These are phyloP conservation scores for Fulmarus glacialis DNA, from an alignment of 2,113 vertebrate genomes.

Conservation along the genomic window DNA sequence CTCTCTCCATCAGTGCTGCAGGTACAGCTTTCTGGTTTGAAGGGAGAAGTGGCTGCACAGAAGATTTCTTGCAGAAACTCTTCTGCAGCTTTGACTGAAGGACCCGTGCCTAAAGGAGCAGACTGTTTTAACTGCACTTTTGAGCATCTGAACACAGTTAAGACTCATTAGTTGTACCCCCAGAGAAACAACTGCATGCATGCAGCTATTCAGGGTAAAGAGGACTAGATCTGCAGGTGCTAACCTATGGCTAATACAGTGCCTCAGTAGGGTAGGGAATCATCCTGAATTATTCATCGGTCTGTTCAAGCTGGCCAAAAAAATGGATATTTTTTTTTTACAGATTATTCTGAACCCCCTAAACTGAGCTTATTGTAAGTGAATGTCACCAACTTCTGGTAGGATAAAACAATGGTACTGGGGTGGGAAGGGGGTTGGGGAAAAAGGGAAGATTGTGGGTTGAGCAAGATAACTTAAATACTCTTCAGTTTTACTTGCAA, in stretches of 20 bases:
- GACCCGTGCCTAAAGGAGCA: not conserved
- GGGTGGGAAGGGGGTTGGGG: not conserved
- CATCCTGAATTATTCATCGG: not conserved
- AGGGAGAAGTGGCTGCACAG: not conserved
- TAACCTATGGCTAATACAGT: not conserved
- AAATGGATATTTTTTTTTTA: not conserved
- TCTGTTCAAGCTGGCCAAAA: not conserved
- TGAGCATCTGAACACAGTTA: not conserved
- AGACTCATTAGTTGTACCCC: not conserved
- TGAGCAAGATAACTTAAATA: not conserved
- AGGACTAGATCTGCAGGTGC: not conserved
- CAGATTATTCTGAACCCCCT: not conserved
- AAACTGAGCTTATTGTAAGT: not conserved
- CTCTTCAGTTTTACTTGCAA: not conserved
- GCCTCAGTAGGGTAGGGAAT: not conserved
- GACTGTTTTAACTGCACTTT: not conserved
- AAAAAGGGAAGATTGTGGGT: not conserved
- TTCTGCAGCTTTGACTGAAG: not conserved
- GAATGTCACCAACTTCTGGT: not conserved
- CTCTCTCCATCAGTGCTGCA: not conserved
- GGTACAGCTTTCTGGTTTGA: not conserved
- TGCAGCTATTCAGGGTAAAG: not conserved
- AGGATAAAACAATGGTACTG: not conserved
- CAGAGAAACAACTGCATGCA: not conserved
- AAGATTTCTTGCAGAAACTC: not conserved